Percentiles rank a stretch among this genome's conserved stretches.
Conservation (phyloP, 2,888 invertebrate species). For the Melanargia galathea region DNA sequence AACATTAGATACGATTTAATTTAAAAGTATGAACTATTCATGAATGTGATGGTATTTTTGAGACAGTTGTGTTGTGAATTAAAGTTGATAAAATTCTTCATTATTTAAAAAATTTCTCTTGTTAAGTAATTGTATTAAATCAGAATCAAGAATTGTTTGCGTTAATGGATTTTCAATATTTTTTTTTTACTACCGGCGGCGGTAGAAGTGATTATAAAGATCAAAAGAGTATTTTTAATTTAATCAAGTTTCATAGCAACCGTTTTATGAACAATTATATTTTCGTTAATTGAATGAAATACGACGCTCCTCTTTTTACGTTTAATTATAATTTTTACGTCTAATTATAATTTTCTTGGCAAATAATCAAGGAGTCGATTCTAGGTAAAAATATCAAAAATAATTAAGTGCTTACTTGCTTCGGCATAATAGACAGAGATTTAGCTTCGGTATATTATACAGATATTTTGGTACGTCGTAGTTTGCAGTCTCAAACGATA, state of each 20-base stretch:
- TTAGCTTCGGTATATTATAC: too few species aligned
- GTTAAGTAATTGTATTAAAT: background rate
- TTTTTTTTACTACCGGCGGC: background rate
- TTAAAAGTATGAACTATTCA: too few species aligned
- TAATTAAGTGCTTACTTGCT: too few species aligned
- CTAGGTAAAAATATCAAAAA: background rate
- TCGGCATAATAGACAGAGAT: too few species aligned
- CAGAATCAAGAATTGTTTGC: background rate
- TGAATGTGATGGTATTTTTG: too few species aligned
- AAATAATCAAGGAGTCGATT: background rate
- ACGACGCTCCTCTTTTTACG: slow-evolving; percentile 12
- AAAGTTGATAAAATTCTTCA: too few species aligned
- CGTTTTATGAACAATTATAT: slow-evolving; percentile 8
- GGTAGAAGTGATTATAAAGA: background rate
- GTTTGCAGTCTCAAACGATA: too few species aligned
- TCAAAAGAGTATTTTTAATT: slow-evolving; percentile 9
- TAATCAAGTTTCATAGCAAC: slow-evolving; percentile 3
- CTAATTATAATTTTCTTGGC: slow-evolving; percentile 12
- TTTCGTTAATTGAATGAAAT: slow-evolving; percentile 13
- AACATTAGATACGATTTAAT: too few species aligned
- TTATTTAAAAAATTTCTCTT: too few species aligned
- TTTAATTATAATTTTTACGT: slow-evolving; percentile 1
- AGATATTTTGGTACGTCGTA: too few species aligned
- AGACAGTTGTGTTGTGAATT: too few species aligned
- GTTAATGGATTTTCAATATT: background rate